A percentile compares a stretch with the other conserved stretches of the same genome.
phyloP scores from a whole-genome alignment of 1,140 invertebrate genomes.

The Halictus rubicundus region DNA sequence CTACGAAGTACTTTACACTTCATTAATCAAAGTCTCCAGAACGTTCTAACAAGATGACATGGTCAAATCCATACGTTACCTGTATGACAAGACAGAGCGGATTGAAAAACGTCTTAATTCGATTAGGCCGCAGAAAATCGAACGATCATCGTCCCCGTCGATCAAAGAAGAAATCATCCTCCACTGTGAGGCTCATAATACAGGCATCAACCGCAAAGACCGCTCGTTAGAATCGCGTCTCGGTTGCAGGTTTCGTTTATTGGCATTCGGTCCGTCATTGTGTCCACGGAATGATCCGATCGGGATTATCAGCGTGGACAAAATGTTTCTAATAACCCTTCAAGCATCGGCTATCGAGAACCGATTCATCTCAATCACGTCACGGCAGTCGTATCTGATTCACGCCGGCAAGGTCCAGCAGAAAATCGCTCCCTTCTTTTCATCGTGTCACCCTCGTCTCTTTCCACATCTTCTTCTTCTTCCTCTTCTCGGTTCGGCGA shows the following conservation, averaged over 20 bases:
- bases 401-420: neutral
- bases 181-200: neutral
- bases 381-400: slow-evolving; percentile 4
- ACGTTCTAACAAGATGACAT: too few species aligned
- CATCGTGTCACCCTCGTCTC: neutral
- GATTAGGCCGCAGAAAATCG: neutral
- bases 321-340: slow-evolving; percentile 26
- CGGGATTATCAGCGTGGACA: slow-evolving; percentile 33
- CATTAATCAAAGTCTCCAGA: too few species aligned
- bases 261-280: neutral
- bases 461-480: neutral
- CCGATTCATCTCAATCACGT: slow-evolving; percentile 36
- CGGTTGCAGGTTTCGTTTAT: slow-evolving; percentile 1
- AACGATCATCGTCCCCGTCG: neutral
- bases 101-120: neutral
- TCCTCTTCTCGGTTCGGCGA: neutral
- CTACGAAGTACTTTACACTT: too few species aligned
- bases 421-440: slow-evolving; percentile 17
- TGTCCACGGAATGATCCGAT: neutral
- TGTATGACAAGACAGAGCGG: neutral
- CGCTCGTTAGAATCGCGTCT: too few species aligned
- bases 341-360: slow-evolving; percentile 21
- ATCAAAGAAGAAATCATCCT: neutral
- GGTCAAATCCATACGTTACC: neutral
- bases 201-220: neutral